A percentile compares a stretch with the other conserved stretches of the same genome.
Conservation (phyloP, 2,797 vertebrate genomes). For the Melanogrammus aeglefinus region DNA sequence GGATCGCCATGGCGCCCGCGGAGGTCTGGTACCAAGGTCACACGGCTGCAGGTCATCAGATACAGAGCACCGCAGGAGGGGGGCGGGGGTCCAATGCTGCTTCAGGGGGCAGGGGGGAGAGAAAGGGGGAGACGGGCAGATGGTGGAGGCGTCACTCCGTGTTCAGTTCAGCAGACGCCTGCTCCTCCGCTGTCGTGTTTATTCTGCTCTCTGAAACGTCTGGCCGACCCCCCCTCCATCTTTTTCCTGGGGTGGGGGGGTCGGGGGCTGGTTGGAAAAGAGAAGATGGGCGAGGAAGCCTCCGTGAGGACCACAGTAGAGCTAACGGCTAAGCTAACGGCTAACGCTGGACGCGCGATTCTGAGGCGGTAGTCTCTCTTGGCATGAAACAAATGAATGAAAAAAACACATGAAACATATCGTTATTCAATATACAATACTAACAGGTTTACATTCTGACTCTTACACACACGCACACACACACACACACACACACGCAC, state of each 20-base stretch:
- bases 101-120: background rate
- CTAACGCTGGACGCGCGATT: too few species aligned
- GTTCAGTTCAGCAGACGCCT: constrained; percentile 18
- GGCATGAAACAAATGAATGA: too few species aligned
- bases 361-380: too few species aligned
- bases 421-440: too few species aligned
- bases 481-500: background rate
- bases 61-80: background rate
- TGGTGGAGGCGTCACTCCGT: constrained; percentile 8
- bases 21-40: background rate
- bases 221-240: background rate
- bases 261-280: too few species aligned
- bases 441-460: too few species aligned
- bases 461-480: background rate
- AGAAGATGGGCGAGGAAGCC: too few species aligned
- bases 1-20: too few species aligned
- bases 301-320: too few species aligned
- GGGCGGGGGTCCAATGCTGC: background rate
- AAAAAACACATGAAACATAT: too few species aligned
- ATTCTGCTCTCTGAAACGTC: background rate
- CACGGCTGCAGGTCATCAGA: background rate
- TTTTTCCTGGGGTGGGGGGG: too few species aligned
- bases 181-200: constrained; percentile 13
- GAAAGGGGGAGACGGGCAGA: constrained; percentile 11
- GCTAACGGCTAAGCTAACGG: too few species aligned